These are phyloP conservation scores for Ditylenchus dipsaci DNA, from an alignment of 1,140 invertebrate species.

Conservation along the genomic window DNA sequence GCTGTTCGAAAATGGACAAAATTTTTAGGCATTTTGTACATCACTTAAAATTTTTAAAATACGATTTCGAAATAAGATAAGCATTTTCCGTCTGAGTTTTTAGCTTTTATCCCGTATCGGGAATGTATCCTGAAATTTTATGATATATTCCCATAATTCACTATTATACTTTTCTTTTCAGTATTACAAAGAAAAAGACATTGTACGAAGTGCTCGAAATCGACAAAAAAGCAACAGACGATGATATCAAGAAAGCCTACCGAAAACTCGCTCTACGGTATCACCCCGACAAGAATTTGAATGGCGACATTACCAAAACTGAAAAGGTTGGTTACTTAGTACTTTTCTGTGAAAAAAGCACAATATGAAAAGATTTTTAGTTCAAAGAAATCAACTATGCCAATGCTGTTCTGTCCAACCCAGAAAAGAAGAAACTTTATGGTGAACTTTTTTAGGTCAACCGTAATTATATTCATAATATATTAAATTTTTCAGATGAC, in stretches of 20 bases:
- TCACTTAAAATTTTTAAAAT: too few relatives aligned
- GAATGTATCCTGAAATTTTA: too few relatives aligned
- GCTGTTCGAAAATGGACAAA: too few relatives aligned
- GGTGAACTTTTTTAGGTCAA: too few relatives aligned
- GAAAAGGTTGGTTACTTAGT: neutral
- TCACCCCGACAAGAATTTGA: slow-evolving; percentile 90
- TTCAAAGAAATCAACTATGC: slow-evolving; percentile 63
- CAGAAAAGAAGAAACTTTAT: slow-evolving; percentile 60
- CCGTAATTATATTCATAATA: too few relatives aligned
- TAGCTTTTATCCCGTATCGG: too few relatives aligned
- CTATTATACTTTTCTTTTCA: too few relatives aligned
- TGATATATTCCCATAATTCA: too few relatives aligned
- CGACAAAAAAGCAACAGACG: slow-evolving; percentile 75
- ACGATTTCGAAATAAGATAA: too few relatives aligned
- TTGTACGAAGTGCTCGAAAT: slow-evolving; percentile 83
- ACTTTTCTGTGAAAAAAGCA: neutral
- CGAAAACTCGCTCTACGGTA: slow-evolving; percentile 88
- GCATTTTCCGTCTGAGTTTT: too few relatives aligned
- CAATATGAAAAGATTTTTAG: slow-evolving; percentile 48
- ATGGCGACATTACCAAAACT: neutral
- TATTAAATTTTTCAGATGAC: slow-evolving; percentile 17
- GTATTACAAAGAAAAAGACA: too few relatives aligned
- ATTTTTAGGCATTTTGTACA: too few relatives aligned
- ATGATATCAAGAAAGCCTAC: slow-evolving; percentile 87
- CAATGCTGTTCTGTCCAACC: slow-evolving; percentile 60